A percentile compares a stretch with the other conserved stretches of the same genome.
phyloP scores from a whole-genome alignment of 2,797 vertebrate species.

The Gastrophryne carolinensis region DNA sequence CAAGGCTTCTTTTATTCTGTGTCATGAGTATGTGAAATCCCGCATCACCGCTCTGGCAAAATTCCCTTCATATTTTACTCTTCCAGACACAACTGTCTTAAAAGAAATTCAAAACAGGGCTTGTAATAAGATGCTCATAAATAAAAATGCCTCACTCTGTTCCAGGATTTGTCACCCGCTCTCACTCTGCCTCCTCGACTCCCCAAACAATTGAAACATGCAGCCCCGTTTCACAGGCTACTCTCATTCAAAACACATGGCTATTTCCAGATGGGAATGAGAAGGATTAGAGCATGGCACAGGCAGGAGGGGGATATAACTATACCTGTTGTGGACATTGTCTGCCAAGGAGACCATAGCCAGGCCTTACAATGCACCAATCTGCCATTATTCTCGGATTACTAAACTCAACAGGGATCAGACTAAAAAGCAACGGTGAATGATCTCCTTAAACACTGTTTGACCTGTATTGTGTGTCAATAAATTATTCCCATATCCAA shows the following conservation, averaged over 20 bases:
- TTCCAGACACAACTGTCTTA: slow-evolving; percentile 53
- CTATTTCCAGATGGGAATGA: slow-evolving; percentile 22
- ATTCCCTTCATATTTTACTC: slow-evolving; percentile 52
- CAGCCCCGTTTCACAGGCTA: slow-evolving; percentile 7
- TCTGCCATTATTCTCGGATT: no score
- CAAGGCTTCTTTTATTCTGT: slow-evolving; percentile 49
- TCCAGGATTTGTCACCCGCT: slow-evolving; percentile 48
- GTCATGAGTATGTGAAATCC: slow-evolving; percentile 47
- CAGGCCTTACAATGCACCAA: no score
- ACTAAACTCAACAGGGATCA: no score
- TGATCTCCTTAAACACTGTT: no score
- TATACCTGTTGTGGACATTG: neutral
- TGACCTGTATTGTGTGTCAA: no score
- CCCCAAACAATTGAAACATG: slow-evolving; percentile 21
- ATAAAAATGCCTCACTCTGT: slow-evolving; percentile 50
- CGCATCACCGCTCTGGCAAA: slow-evolving; percentile 45
- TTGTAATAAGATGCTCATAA: slow-evolving; percentile 53
- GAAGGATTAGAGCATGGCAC: neutral
- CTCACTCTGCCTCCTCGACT: slow-evolving; percentile 32
- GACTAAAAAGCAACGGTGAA: no score
- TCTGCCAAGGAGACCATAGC: neutral
- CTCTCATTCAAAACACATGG: slow-evolving; percentile 33
- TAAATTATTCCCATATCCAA: no score
- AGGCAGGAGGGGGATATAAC: neutral
- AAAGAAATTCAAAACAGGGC: slow-evolving; percentile 52